Evolutionary conservation across 2,888 invertebrate species (phyloP), one percentile per base, ranked within the genome.

Genomic region (Lasioglossum leucozonium): DNA sequence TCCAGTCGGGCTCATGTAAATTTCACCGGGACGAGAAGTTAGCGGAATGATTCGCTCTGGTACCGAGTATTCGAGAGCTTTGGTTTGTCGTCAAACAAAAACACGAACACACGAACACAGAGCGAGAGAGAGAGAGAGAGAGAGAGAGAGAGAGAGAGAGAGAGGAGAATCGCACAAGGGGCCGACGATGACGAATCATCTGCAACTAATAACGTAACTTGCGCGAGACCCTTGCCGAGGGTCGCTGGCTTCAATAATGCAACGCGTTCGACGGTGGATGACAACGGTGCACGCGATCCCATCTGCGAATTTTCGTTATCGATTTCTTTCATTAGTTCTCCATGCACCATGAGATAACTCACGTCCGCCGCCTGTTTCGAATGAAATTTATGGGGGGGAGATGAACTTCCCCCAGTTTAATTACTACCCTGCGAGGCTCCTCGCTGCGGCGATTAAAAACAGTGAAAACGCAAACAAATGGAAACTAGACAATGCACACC

Each of bases 11-110:
- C 88, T 91, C 92, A 82, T 91, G 86, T 83, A 90, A 89, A 81
- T 92, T 92, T 92, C 89, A 92, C 89, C 82, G 87, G 80, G 87
- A 82, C 82, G 85, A 71, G 55, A 92, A 92, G 87, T 92, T 89
- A 77, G 79, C 80, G 82, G 90, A 91, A 92, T 92, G 89, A 89
- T 91, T 87, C 88, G 71, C 13, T 18, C 37, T 34, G n/a, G 10
- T 11, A 18, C 16, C 30, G 34, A 51, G 67, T 55, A 42, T 34
- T 51, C 82, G 74, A 76, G 30, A 34, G 26, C 44, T 55, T 42
- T 72, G 16, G n/a, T 58, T 26, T 16, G 2, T 22, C 72, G 18
- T 1, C 22, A 51, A 51, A 51, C 10, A 51, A 51, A 51, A 22
- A 10, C 10, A 51, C 51, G 22, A 22, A 51, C 51, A n/a, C n/a